These are phyloP conservation scores for Ptycholaimellus sp. DNA, from an alignment of 2,888 invertebrate genomes.

Conservation along the genomic window DNA sequence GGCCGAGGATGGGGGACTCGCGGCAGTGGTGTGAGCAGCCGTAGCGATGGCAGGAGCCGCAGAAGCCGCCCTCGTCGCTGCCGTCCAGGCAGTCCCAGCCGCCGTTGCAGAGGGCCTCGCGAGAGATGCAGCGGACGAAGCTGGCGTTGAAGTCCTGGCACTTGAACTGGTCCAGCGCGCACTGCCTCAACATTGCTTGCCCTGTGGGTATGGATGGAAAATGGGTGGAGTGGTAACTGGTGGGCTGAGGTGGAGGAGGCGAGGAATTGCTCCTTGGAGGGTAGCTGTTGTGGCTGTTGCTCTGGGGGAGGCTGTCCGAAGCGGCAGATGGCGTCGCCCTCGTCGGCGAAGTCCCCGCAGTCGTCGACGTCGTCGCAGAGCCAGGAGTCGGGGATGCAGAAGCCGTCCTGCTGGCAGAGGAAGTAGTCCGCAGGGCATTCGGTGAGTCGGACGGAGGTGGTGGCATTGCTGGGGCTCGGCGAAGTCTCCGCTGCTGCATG, in stretches of 20 bases:
- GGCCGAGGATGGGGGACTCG: constrained; percentile 7
- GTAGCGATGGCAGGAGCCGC: constrained; percentile 9
- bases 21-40: constrained; percentile 10
- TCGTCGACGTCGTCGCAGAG: constrained; percentile 11
- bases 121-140: constrained; percentile 12
- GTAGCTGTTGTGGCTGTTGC: background rate
- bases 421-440: constrained; percentile 1
- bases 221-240: too few species aligned
- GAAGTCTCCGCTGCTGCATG: too few species aligned
- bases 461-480: too few species aligned
- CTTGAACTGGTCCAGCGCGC: constrained; percentile 1
- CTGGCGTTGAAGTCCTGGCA: too few species aligned
- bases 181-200: too few species aligned
- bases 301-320: too few species aligned
- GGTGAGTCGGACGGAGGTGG: too few species aligned
- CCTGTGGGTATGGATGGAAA: too few species aligned
- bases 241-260: background rate
- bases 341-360: constrained; percentile 12
- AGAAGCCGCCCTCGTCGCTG: constrained; percentile 22
- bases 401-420: constrained; percentile 7
- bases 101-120: constrained; percentile 20
- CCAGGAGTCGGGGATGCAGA: constrained; percentile 11
- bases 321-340: constrained; percentile 1
- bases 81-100: constrained; percentile 22
- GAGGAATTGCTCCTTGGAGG: background rate